Evolutionary conservation across 2,797 vertebrate genomes (phyloP), one percentile per base, ranked within the genome.

Genomic region (Bradypus variegatus): DNA sequence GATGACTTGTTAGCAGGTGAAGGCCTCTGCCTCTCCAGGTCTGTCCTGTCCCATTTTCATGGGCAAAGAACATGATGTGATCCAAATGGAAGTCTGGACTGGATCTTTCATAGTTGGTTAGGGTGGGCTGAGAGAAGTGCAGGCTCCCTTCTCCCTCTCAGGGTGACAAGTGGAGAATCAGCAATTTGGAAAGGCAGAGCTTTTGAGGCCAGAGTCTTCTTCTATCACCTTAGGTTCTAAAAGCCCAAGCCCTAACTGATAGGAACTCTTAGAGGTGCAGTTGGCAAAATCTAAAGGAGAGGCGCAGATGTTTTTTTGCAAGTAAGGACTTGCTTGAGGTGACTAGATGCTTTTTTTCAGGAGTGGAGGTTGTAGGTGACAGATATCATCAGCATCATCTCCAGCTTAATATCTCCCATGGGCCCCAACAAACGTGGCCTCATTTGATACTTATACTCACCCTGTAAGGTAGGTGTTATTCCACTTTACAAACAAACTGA

Each of bases 71-170:
- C 60, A 0, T 96, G 96, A 97, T 73, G 55, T 95, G 95, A 97
- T 97, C 76, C 0, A 69, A 97, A 82, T 79, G 94, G 97, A 97
- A 97, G 94, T 93, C 94, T 97, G 97, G 90, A 96, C 96, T 97
- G 95, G 96, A 97, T 97, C 96, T 97, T 97, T 97, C 97, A 97
- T 88, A 96, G 96, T n/a, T 50, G 91, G 95, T 97, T 97, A 97
- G 94, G 92, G 89, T 50, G 93, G 94, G 58, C 93, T 82, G 94
- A 77, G 80, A 94, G 45, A 94, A 83, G 60, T n/a, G 2, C 36
- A 90, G 88, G 9, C 95, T 88, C 60, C 73, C 31, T 23, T 86
- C 21, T 70, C 76, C 89, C 55, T 41, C 75, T 89, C 36, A 79
- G 85, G 55, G 77, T 89, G 86, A 87, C 55, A 29, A 2, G 4